Evolutionary conservation across 2,797 vertebrate genomes (phyloP), one percentile per base, ranked within the genome.

Genomic region (Anabacerthia variegaticeps): DNA sequence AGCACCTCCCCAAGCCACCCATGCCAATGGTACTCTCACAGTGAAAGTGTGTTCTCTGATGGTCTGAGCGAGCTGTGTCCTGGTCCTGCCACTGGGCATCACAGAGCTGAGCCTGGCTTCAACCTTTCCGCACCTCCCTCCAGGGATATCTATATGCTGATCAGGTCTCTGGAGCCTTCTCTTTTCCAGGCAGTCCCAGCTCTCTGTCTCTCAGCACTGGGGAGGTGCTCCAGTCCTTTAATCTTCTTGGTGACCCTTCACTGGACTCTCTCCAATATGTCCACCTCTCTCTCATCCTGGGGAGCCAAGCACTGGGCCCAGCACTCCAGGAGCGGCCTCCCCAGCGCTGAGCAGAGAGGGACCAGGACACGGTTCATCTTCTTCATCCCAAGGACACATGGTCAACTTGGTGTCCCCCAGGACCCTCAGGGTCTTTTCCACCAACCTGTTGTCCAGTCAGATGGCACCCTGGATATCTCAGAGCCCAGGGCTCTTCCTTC

Each of bases 121-220:
- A 1, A 54, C 30, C 34, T 11, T 36, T 24, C 61, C 10, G 4
- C 27, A 21, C 36, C 37, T 44, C 55, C 18, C 36, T 22, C 7
- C 63, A 10, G 18, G 16, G 34, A 0, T 10, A 6, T 17, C 10
- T 0, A 0, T 1, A 5, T n/a, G 4, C 18, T 8, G 28, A 5
- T 1, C 21, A 6, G 6, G 5, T 16, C 46, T 41, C 44, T 19
- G 10, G 30, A 80, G 55, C 63, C n/a, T 52, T 32, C 62, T n/a
- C 19, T 30, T 15, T 37, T 27, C 39, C 52, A n/a, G 19, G 48
- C 14, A 28, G 46, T 4, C 48, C 28, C 28, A 27, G 28, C 11
- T 44, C 34, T 77, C 55, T 51, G n/a, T 26, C 37, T 48, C 69
- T 71, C 15, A 48, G 58, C 63, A 3, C 1, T 18, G 20, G 19